phyloP scores from a whole-genome alignment of 2,797 vertebrate genomes.

The Nyctalus aviator region DNA sequence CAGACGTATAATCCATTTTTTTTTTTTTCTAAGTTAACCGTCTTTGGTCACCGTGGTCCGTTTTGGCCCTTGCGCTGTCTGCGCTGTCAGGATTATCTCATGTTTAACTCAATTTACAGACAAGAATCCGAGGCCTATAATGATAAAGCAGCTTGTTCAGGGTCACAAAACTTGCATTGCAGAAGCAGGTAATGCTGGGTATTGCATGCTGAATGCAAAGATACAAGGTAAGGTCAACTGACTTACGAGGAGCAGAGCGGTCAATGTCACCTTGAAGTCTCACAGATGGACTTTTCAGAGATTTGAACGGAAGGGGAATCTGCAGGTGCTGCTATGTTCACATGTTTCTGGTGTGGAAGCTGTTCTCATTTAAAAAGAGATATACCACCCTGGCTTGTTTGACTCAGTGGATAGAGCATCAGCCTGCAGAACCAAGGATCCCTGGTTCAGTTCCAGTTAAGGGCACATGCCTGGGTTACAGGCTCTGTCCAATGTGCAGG shows the following conservation, averaged over 20 bases:
- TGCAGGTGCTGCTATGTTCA: slow-evolving; percentile 60
- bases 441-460: neutral
- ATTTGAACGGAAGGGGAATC: slow-evolving; percentile 65
- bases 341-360: slow-evolving; percentile 47
- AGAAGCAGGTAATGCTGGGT: neutral
- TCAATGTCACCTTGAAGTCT: neutral
- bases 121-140: neutral
- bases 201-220: neutral
- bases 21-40: slow-evolving; percentile 50
- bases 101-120: neutral
- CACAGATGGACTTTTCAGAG: neutral
- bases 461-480: neutral
- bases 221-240: neutral
- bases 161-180: slow-evolving; percentile 1
- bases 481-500: neutral
- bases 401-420: neutral
- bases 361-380: slow-evolving; percentile 22
- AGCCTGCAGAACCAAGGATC: neutral
- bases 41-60: slow-evolving; percentile 63
- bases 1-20: slow-evolving; percentile 60
- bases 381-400: neutral
- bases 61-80: slow-evolving; percentile 71
- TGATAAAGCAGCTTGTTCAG: neutral
- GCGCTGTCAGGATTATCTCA: neutral
- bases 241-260: neutral